A percentile compares a stretch with the other conserved stretches of the same genome.
phyloP scores from a whole-genome alignment of 2,888 invertebrate species.

The Cosmorhoe ocellata region DNA sequence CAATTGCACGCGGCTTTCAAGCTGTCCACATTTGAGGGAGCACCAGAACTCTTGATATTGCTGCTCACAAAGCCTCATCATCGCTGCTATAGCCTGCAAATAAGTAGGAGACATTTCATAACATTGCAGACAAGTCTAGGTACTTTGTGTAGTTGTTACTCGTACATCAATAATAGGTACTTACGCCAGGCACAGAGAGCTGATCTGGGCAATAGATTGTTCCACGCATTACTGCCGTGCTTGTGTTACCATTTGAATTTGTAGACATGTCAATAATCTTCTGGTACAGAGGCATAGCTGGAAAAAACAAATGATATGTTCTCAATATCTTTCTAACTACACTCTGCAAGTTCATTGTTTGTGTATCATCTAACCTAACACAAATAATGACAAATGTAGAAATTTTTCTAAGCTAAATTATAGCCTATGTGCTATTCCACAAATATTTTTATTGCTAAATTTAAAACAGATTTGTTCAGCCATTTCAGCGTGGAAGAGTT shows the following conservation, averaged over 20 bases:
- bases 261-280: slow-evolving; percentile 90
- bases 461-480: no score
- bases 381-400: no score
- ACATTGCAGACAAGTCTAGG: no score
- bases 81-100: slow-evolving; percentile 57
- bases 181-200: slow-evolving; percentile 65
- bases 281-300: slow-evolving; percentile 88
- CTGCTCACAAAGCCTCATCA: slow-evolving; percentile 70
- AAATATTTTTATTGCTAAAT: no score
- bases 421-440: no score
- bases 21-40: slow-evolving; percentile 71
- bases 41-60: slow-evolving; percentile 75
- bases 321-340: no score
- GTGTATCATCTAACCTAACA: no score
- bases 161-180: slow-evolving; percentile 22
- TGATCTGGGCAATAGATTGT: slow-evolving; percentile 74
- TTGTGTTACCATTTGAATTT: slow-evolving; percentile 57
- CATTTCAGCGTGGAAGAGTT: no score
- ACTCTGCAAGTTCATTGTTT: no score
- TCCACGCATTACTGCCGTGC: slow-evolving; percentile 59
- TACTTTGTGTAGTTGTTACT: no score
- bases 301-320: slow-evolving; percentile 27
- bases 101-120: neutral
- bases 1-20: slow-evolving; percentile 70
- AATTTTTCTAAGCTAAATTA: no score